Evolutionary conservation across 2,888 invertebrate species (phyloP), one percentile per base, ranked within the genome.

Genomic region (Hydroisotoma schaefferi): DNA sequence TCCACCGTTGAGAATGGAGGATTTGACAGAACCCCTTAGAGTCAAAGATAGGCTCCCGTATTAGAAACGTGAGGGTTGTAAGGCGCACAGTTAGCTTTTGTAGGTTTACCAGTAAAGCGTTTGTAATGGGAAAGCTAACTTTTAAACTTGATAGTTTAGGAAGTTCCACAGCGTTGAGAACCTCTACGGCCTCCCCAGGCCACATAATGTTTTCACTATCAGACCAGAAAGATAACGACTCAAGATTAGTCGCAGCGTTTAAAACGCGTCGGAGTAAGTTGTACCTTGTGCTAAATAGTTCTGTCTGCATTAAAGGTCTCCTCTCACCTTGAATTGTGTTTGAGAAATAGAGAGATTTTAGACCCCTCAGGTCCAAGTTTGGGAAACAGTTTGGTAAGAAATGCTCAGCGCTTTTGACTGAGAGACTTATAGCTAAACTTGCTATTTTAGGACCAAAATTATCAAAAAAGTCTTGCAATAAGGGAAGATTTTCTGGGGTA

Each of bases 121-220:
- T 26, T 10, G 57, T 47, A 57, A 61, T 57, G 4, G 61, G 61
- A 18, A 61, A 61, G 49, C 57, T 57, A 8, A 61, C 43, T 40
- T 61, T 61, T 12, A 61, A 53, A 25, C 46, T 61, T 43, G 37
- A 20, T 4, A 61, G 38, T 20, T 61, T 48, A 1, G 53, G 44
- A 0, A 61, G 33, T 27, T 61, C 48, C 27, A 33, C 20, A 15
- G 47, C 38, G 33, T 48, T 53, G 27, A 61, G 29, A 6, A 54
- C 54, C 8, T 57, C 43, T 23, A 57, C 43, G 25, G 57, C 61
- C 22, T 61, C 61, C 22, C 23, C n/a, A 8, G 61, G 61, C 61
- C 61, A 61, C 20, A 49, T 20, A 1, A 54, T 22, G 27, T 61
- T 61, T 61, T 61, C 61, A 29, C 57, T 53, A 57, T 61, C 61